Conservation (phyloP, 2,797 vertebrate species). For the Limnodromus scolopaceus region DNA sequence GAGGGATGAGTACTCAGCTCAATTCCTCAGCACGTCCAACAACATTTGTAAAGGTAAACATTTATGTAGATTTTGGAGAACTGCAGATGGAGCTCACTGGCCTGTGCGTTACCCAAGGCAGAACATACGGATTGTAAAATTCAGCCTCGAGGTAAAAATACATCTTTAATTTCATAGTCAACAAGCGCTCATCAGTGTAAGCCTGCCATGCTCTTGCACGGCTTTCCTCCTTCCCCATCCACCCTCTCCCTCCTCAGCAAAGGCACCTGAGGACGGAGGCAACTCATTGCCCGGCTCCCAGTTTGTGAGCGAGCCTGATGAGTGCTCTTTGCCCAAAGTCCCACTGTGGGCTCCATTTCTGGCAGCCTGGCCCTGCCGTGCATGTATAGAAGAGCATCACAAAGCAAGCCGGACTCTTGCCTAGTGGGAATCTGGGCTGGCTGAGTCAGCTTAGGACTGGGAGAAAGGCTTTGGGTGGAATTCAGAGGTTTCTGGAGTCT, state of each 20-base stretch:
- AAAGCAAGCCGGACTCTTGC: not conserved
- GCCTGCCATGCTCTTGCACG: fast-evolving
- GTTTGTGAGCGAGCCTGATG: not conserved
- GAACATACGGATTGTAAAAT: not conserved
- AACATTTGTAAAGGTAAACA: not conserved
- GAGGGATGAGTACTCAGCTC: not conserved
- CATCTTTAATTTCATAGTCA: not conserved
- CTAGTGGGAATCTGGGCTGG: not conserved
- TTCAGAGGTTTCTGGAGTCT: not conserved
- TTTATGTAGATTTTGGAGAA: not conserved
- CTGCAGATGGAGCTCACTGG: not conserved
- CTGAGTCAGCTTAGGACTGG: not conserved
- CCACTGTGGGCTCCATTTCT: not conserved
- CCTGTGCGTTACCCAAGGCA: not conserved
- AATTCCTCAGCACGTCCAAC: not conserved
- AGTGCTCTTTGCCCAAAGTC: not conserved
- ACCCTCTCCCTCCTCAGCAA: not conserved
- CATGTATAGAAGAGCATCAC: not conserved
- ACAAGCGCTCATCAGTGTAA: not conserved
- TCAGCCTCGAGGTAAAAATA: not conserved
- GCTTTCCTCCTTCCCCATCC: not conserved
- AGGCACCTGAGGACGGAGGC: not conserved
- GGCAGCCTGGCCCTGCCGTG: not conserved
- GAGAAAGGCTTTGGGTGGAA: not conserved
- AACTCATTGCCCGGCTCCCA: not conserved